Evolutionary conservation across 2,888 invertebrate species (phyloP).

Genomic region (Pyrocoelia pectoralis): DNA sequence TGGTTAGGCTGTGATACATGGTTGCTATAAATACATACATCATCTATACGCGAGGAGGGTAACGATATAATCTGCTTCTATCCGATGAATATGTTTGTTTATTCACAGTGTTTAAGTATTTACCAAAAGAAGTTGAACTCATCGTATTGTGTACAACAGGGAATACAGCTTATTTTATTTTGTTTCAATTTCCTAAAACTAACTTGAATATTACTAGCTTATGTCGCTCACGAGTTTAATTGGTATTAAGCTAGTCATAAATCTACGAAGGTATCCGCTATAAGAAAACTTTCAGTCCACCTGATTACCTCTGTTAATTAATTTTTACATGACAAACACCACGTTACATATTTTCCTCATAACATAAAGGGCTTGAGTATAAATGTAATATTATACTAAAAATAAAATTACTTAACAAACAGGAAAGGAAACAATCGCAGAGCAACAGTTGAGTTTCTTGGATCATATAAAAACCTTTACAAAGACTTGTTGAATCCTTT

Average conservation of each 20-base stretch:
- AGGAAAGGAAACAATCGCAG: background rate
- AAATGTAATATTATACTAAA: background rate
- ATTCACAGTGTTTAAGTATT: slow-evolving; percentile 17
- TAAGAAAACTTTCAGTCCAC: too few relatives aligned
- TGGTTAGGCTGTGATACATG: slow-evolving; percentile 56
- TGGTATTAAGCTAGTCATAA: too few relatives aligned
- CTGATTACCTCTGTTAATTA: too few relatives aligned
- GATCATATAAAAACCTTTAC: slow-evolving; percentile 1
- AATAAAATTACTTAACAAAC: background rate
- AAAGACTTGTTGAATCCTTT: slow-evolving; percentile 1
- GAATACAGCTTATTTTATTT: too few relatives aligned
- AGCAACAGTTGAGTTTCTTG: background rate
- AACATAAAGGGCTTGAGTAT: too few relatives aligned
- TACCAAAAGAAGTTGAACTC: slow-evolving; percentile 4
- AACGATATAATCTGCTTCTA: slow-evolving; percentile 51
- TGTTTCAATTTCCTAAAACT: too few relatives aligned
- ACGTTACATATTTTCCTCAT: too few relatives aligned
- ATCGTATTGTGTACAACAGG: background rate
- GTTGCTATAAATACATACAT: slow-evolving; percentile 58
- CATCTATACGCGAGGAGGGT: slow-evolving; percentile 51
- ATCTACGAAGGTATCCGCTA: too few relatives aligned
- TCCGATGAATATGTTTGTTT: slow-evolving; percentile 45
- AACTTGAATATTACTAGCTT: too few relatives aligned
- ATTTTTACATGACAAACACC: too few relatives aligned
- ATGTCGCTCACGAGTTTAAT: too few relatives aligned